Evolutionary conservation across 1,140 invertebrate genomes (phyloP), one percentile per base, ranked within the genome.

Genomic region (Bombus picipes): DNA sequence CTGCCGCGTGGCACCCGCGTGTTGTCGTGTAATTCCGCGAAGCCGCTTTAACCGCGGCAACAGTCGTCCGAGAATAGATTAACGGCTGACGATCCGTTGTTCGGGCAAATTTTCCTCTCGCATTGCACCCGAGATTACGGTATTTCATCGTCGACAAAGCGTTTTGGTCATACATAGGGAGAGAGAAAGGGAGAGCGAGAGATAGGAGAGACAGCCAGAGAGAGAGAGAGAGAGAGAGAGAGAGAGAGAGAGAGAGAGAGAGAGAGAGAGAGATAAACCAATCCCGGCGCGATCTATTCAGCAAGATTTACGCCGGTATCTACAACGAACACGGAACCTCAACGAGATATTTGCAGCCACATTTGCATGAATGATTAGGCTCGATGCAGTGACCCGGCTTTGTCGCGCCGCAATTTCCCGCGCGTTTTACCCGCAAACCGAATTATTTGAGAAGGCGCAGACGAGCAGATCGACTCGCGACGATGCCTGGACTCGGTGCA

Each of bases 251-350:
- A 13, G 12, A 8, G 18, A 28, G 73, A 3, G 34, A 37, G 8
- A 12, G 13, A 43, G 28, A n/a, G 41, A 10, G 28, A 34, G 25
- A 13, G 13, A 8, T 32, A 22, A 37, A 43, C 41, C 83, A 81
- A 87, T 83, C 53, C n/a, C 9, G 13, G 37, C 12, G 66, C n/a
- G 73, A 62, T 86, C 84, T 68, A 81, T 81, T 82, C 72, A 68
- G 15, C 53, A 53, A 72, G 72, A 88, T 86, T 88, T 86, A 86
- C 87, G 83, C 34, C n/a, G 41, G 53, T 57, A n/a, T 59, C 65
- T 62, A 77, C 74, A 70, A 88, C 75, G 62, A 84, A 68, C 85
- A 79, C 28, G 57, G 28, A 3, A 28, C 12, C 6, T n/a, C 9
- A 5, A 12, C 57, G 70, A 79, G 77, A 89, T 87, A 89, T 89